A percentile compares a stretch with the other conserved stretches of the same genome.
Conservation (phyloP, 2,797 vertebrate species). For the Acomys russatus region DNA sequence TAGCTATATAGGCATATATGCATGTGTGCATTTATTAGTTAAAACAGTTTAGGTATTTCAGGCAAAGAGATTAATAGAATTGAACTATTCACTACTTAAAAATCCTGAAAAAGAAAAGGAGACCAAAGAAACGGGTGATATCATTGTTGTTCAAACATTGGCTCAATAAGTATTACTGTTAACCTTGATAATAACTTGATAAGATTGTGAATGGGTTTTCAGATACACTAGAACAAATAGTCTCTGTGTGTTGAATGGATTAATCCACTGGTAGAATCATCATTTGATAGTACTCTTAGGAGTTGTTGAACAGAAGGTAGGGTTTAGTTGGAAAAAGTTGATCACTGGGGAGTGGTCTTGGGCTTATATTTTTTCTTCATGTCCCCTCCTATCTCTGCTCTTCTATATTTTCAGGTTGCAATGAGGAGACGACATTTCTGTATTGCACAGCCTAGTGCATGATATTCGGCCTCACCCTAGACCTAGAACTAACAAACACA, state of each 20-base stretch:
- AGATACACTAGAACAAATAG: neutral
- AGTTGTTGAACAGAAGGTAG: neutral
- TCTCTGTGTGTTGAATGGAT: neutral
- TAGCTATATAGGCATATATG: neutral
- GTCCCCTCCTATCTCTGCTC: neutral
- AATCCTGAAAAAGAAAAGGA: neutral
- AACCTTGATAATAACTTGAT: neutral
- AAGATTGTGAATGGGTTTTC: neutral
- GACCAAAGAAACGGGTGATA: neutral
- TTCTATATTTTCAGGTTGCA: neutral
- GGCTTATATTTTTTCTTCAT: neutral
- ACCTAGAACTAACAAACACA: neutral
- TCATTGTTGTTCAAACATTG: rapidly evolving
- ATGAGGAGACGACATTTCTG: neutral
- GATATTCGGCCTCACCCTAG: neutral
- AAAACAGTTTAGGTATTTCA: neutral
- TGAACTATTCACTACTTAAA: neutral
- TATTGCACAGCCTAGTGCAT: neutral
- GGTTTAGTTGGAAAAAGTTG: neutral
- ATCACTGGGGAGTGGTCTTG: neutral
- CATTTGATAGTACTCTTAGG: neutral
- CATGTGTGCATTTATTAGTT: neutral
- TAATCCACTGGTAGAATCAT: neutral
- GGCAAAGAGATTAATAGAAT: neutral
- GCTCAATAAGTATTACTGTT: neutral